Base-by-base conservation (phyloP, 1,140 invertebrate genomes). In the Sipha flava region DNA sequence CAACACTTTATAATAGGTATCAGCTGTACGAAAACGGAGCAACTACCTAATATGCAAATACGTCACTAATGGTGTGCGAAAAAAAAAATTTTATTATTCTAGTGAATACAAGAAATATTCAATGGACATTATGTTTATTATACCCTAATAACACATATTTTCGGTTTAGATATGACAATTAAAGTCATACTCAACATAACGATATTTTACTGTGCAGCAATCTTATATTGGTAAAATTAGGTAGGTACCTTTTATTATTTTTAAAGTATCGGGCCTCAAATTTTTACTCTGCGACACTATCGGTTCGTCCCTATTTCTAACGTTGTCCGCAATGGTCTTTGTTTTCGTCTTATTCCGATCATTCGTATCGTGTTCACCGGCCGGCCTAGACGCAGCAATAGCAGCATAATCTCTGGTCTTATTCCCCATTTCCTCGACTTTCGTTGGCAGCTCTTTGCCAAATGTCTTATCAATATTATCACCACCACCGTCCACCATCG, bases 181-280 rank as follows among this genome's bases (percentile, higher is more conserved):
- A n/a, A n/a, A n/a, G n/a, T n/a, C n/a, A n/a, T n/a, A n/a, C n/a
- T n/a, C n/a, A n/a, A n/a, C n/a, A n/a, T n/a, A n/a, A n/a, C n/a
- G n/a, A n/a, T n/a, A n/a, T n/a, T n/a, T n/a, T 59, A 59, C 14
- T 59, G 16, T 18, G 31, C 9, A 40, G 26, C 26, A n/a, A n/a
- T n/a, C n/a, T n/a, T 16, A 3, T 12, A 4, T 21, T 34, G n/a
- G n/a, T 31, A 31, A 6, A 37, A 21, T 7, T 6, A 31, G 0
- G 10, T 9, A 31, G 34, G 37, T 75, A 75, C 72, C 72, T 75
- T 75, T 75, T 23, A 54, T 75, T 57, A 75, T 57, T 57, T 75
- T 75, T 75, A 75, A 75, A 54, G 72, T 75, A 26, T 75, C 72
- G 29, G 72, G 72, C 31, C 72, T 52, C 14, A 21, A 18, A 31